phyloP scores from a whole-genome alignment of 2,888 invertebrate genomes.

The Apamea epomidion region DNA sequence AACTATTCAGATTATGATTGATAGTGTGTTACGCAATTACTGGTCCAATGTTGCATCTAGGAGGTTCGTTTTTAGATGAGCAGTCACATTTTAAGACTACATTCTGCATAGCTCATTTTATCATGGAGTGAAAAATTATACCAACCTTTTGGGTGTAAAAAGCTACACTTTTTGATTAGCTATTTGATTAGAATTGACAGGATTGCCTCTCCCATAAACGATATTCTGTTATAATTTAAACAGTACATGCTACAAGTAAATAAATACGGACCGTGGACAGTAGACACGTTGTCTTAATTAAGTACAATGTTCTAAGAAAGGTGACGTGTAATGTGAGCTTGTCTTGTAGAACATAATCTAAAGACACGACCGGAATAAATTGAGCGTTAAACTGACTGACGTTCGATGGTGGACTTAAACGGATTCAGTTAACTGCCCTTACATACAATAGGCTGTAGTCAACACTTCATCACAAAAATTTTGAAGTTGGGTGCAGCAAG shows the following conservation, averaged over 20 bases:
- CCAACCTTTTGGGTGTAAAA: not conserved
- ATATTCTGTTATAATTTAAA: not conserved
- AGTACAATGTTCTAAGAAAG: slow-evolving; percentile 23
- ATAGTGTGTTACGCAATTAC: not conserved
- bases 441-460: not conserved
- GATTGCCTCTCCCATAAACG: not conserved
- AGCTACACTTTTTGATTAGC: not conserved
- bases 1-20: no score
- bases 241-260: not conserved
- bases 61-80: not conserved
- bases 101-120: not conserved
- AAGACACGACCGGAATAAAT: slow-evolving; percentile 44
- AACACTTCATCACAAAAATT: not conserved
- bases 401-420: not conserved
- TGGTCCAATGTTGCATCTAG: not conserved
- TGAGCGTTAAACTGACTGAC: slow-evolving; percentile 18
- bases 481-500: no score
- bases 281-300: slow-evolving; percentile 20
- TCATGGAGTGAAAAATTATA: not conserved
- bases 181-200: not conserved
- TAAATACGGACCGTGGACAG: slow-evolving; percentile 23
- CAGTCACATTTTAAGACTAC: not conserved
- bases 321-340: slow-evolving; percentile 32
- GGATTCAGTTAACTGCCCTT: not conserved
- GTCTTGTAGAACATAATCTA: slow-evolving; percentile 42